Base-by-base conservation (phyloP, 2,888 invertebrate species). In the Autographa pulchrina region DNA sequence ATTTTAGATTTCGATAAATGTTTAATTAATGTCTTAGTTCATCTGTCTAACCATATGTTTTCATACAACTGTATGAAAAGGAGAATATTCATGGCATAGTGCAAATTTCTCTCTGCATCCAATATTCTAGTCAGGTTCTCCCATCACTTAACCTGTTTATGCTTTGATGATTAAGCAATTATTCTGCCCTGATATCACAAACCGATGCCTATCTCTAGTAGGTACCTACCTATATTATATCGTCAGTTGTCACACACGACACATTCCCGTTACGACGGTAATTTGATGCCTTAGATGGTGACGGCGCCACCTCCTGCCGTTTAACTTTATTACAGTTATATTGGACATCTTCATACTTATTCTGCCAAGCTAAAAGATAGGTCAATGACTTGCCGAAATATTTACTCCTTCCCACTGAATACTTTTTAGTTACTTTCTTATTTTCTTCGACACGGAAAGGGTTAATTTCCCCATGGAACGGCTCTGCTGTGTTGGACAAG, bases 271-370 rank as follows among this genome's bases (percentile, higher is more conserved):
- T 80, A 78, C 60, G 78, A 32, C 77, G 74, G 70, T 79, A 64
- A 75, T 70, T 70, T 67, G 72, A 75, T 77, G 66, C 77, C 77
- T 72, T 72, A 67, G 54, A 60, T 72, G 78, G 78, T 69, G 64
- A 62, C 70, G 78, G 65, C 72, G 76, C 66, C 70, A 75, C 75
- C 70, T 73, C 65, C 74, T 70, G 63, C 66, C 66, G 70, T 80
- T 75, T 74, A 31, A 74, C 78, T 81, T 82, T 74, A 82, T 78
- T 65, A 75, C 62, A 18, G 65, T 63, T 70, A 70, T 67, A 63
- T 48, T 70, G 60, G 70, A 16, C 68, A 68, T 61, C 35, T 70
- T 67, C 48, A 59, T 35, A 20, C 64, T 64, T 71, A 63, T 25
- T 38, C 59, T 67, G 54, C 58, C 38, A 20, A 20, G 2, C 20